These are phyloP conservation scores for Drosophila sulfurigaster DNA, from an alignment of 1,140 invertebrate genomes.

Conservation along the genomic window DNA sequence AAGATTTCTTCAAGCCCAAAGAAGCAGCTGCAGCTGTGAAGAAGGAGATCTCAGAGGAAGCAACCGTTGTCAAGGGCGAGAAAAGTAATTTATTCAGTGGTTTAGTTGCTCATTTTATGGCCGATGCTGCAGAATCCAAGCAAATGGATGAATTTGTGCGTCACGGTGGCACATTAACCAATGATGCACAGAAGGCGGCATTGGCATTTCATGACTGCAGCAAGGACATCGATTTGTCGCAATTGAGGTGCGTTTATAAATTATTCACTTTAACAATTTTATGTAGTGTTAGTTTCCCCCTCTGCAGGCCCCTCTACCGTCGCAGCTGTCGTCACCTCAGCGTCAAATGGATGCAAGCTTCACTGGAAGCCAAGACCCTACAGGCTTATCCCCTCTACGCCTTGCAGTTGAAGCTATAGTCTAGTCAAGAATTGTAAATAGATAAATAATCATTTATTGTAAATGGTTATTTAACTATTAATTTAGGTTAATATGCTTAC, in stretches of 20 bases:
- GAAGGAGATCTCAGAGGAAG: background rate
- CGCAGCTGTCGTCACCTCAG: constrained; percentile 61
- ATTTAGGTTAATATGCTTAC: no score
- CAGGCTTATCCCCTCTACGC: constrained; percentile 67
- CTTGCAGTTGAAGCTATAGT: constrained; percentile 13
- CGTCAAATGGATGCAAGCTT: constrained; percentile 57
- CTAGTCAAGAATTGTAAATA: background rate
- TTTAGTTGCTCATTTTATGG: constrained; percentile 55
- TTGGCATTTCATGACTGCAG: constrained; percentile 50
- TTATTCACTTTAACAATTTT: background rate
- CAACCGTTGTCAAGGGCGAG: background rate
- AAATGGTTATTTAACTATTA: no score
- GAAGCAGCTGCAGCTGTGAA: background rate
- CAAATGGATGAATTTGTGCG: constrained; percentile 43
- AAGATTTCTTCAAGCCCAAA: constrained; percentile 56
- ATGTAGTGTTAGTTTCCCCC: background rate
- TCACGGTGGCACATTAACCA: constrained; percentile 55
- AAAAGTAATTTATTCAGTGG: constrained; percentile 52
- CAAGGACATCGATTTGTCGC: constrained; percentile 15
- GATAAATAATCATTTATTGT: no score
- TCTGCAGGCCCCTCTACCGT: constrained; percentile 56
- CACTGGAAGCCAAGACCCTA: constrained; percentile 34
- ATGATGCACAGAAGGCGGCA: constrained; percentile 41
- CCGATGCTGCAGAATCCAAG: constrained; percentile 5
- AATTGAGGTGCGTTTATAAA: constrained; percentile 45